A percentile compares a stretch with the other conserved stretches of the same genome.
These are phyloP conservation scores for Panagrolaimus sp. DNA, from an alignment of 1,140 invertebrate genomes.

Conservation along the genomic window DNA sequence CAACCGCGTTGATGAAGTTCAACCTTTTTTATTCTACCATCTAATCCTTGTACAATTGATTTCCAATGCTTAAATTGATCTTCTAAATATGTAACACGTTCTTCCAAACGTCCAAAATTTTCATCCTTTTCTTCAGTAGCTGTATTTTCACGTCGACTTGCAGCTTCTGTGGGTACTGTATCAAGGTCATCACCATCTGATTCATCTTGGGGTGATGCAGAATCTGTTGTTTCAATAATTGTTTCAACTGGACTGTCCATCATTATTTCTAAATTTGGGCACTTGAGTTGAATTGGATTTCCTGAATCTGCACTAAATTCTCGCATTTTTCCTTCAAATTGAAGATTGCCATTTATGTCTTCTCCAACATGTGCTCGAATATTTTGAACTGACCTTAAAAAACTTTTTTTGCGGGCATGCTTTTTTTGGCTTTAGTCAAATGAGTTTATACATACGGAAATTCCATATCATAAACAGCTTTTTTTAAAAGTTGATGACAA, in stretches of 20 bases:
- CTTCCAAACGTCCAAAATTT: constrained; percentile 2
- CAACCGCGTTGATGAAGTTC: constrained; percentile 40
- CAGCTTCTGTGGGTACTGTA: not conserved
- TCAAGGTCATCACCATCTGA: not conserved
- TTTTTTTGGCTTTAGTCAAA: not conserved
- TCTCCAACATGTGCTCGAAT: not conserved
- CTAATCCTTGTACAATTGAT: constrained; percentile 12
- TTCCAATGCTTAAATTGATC: constrained; percentile 6
- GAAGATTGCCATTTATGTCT: not conserved
- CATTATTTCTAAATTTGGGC: constrained; percentile 14
- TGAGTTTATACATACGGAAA: not conserved
- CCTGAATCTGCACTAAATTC: constrained; percentile 8
- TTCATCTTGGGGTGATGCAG: not conserved
- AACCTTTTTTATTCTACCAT: constrained; percentile 21
- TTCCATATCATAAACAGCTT: constrained; percentile 8
- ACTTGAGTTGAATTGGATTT: constrained; percentile 6
- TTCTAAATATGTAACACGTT: constrained; percentile 2
- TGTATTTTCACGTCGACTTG: constrained; percentile 4
- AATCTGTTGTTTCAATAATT: constrained; percentile 1
- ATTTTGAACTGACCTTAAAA: not conserved
- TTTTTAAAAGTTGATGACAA: constrained; percentile 4
- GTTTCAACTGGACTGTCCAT: constrained; percentile 13
- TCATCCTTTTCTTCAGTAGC: not conserved
- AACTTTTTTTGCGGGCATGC: not conserved
- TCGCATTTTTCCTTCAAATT: constrained; percentile 11